Evolutionary conservation across 1,140 invertebrate species (phyloP).

Genomic region (Monomorium pharaonis): DNA sequence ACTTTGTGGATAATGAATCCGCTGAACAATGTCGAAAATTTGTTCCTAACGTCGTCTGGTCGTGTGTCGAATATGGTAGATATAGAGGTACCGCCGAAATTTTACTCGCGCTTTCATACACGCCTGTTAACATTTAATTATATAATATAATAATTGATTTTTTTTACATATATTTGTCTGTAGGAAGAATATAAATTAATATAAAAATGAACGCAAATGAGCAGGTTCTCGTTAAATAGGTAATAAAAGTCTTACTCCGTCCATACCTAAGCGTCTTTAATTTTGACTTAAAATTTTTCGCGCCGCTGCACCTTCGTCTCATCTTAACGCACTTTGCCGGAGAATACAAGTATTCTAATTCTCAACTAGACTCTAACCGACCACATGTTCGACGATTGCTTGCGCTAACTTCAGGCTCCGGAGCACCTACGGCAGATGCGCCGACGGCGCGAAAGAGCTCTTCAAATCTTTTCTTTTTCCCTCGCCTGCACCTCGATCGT

Average conservation of each 20-base stretch:
- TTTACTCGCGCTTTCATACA: not conserved
- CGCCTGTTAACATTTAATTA: not conserved
- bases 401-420: not conserved
- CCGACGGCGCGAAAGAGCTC: conserved; percentile 49
- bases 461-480: conserved; percentile 48
- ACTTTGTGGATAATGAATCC: conserved; percentile 52
- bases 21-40: conserved; percentile 37
- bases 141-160: not conserved
- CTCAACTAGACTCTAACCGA: conserved; percentile 33
- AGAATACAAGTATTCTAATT: conserved; percentile 33
- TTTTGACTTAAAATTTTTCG: not conserved
- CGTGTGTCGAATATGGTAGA: not conserved
- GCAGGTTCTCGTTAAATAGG: not conserved
- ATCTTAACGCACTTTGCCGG: not conserved
- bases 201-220: not conserved
- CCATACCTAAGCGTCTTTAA: not conserved
- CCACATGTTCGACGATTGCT: conserved; percentile 24
- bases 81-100: not conserved
- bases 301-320: not conserved
- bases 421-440: conserved; percentile 34
- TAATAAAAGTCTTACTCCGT: not conserved
- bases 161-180: not conserved
- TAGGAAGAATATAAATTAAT: not conserved
- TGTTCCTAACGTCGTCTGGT: not conserved
- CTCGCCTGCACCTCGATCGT: conserved; percentile 1